Conservation (phyloP, 2,113 vertebrate genomes). For the Papio anubis region DNA sequence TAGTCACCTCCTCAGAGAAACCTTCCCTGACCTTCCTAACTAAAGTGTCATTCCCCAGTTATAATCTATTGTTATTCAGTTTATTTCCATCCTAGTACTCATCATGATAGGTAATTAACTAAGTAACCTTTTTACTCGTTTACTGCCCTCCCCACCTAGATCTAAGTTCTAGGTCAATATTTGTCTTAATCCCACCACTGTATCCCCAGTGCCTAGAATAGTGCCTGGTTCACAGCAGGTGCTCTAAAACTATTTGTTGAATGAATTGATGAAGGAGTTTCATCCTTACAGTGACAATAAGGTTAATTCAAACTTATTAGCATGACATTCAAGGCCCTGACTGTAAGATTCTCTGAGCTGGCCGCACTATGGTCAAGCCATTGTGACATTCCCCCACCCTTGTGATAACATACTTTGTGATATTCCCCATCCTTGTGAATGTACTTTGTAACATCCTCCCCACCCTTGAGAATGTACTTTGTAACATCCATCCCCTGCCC, state of each 20-base stretch:
- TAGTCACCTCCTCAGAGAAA: not conserved
- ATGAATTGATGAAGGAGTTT: not conserved
- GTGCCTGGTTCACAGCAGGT: not conserved
- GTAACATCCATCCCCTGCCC: too few relatives aligned
- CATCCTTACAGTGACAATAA: not conserved
- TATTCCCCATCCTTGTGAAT: too few relatives aligned
- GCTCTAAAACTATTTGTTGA: not conserved
- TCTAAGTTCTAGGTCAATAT: constrained; percentile 18
- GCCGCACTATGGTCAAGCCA: too few relatives aligned
- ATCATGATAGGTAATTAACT: constrained; percentile 18
- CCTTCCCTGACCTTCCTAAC: not conserved
- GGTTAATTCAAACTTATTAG: constrained; percentile 32
- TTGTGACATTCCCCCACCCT: too few relatives aligned
- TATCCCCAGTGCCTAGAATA: not conserved
- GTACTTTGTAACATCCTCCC: too few relatives aligned
- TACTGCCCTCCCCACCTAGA: not conserved
- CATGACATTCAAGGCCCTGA: not conserved
- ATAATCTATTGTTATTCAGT: not conserved
- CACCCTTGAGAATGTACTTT: too few relatives aligned
- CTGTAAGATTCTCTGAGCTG: too few relatives aligned
- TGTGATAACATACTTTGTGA: too few relatives aligned
- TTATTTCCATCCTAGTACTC: not conserved
- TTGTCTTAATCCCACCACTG: not conserved
- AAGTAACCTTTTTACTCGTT: not conserved
- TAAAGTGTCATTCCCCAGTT: not conserved